Conservation (phyloP, 2,113 vertebrate genomes). For the Emydura subglobosa region DNA sequence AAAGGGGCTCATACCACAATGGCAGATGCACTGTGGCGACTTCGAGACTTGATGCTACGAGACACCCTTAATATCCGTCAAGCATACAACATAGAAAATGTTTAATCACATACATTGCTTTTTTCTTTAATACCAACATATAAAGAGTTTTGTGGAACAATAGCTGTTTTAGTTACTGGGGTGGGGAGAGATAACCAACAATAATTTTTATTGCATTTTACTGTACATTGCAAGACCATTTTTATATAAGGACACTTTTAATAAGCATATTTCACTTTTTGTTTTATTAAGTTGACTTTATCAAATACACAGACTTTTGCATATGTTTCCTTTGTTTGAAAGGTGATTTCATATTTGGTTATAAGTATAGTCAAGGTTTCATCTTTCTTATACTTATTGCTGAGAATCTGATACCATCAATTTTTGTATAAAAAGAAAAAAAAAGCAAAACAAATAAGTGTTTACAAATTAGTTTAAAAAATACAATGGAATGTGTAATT, state of each 20-base stretch:
- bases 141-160: conserved; percentile 73
- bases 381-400: conserved; percentile 83
- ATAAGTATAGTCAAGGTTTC: conserved; percentile 77
- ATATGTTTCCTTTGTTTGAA: conserved; percentile 84
- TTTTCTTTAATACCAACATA: conserved; percentile 74
- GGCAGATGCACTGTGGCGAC: conserved; percentile 96
- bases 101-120: conserved; percentile 78
- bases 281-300: conserved; percentile 87
- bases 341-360: conserved; percentile 83
- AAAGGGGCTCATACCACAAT: conserved; percentile 98
- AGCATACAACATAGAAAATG: conserved; percentile 90
- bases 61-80: conserved; percentile 97
- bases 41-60: conserved; percentile 96
- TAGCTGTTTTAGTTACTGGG: conserved; percentile 82
- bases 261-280: conserved; percentile 88
- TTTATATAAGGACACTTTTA: conserved; percentile 90
- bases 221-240: conserved; percentile 87
- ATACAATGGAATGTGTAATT: conserved; percentile 82
- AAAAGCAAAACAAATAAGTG: conserved; percentile 57
- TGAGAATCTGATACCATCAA: conserved; percentile 80
- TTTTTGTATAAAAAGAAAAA: conserved; percentile 72
- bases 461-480: conserved; percentile 74
- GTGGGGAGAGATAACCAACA: conserved; percentile 79
- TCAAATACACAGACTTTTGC: conserved; percentile 85
- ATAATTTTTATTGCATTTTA: conserved; percentile 88